Conservation (phyloP, 1,140 invertebrate genomes). For the Anastrepha ludens region DNA sequence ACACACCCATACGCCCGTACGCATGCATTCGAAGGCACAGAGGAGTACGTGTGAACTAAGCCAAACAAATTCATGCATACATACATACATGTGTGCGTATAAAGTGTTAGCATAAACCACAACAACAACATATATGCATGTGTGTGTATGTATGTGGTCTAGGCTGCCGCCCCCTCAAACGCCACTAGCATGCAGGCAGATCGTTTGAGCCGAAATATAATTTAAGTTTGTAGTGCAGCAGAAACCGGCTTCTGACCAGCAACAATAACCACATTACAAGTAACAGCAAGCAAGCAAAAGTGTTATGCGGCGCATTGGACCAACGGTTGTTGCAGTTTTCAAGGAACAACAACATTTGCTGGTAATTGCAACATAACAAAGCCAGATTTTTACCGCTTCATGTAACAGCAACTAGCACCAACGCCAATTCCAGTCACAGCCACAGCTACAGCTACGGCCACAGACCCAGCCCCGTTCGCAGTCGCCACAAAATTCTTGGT, state of each 20-base stretch:
- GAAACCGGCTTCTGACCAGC: not conserved
- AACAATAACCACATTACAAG: not conserved
- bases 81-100: not conserved
- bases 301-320: not conserved
- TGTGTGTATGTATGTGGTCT: not conserved
- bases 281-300: not conserved
- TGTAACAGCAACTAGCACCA: conserved; percentile 21
- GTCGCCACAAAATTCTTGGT: not conserved
- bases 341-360: not conserved
- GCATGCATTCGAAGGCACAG: not conserved
- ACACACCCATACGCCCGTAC: not conserved
- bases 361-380: not conserved
- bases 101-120: conserved; percentile 3
- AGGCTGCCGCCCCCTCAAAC: conserved; percentile 15
- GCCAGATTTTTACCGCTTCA: conserved; percentile 21
- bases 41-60: not conserved
- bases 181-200: not conserved
- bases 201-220: conserved; percentile 30
- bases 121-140: not conserved
- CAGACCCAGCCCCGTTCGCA: not conserved
- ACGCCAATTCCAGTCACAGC: not conserved
- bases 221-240: conserved; percentile 19
- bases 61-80: not conserved
- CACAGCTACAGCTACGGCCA: not conserved
- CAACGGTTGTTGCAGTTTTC: not conserved